Evolutionary conservation across 2,888 invertebrate species (phyloP), one percentile per base, ranked within the genome.

Genomic region (Stratiomys singularior): DNA sequence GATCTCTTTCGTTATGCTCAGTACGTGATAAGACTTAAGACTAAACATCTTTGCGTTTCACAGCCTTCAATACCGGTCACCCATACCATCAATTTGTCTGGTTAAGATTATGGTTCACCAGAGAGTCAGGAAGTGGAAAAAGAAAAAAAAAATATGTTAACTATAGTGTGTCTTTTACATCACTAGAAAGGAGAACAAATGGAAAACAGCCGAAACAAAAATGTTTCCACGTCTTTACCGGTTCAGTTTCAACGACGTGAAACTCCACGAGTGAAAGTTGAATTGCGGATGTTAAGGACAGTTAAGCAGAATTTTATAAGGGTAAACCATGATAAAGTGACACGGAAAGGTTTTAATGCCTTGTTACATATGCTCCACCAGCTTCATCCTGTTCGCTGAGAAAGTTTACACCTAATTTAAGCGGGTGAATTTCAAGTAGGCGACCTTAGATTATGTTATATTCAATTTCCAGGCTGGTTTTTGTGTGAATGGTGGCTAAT

Each of bases 11-110:
- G 71, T 71, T 71, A 71, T 23, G 47, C 27, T 52, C 15, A 52
- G 71, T 23, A 71, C 71, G 71, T 71, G 71, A 71, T 71, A 71
- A 71, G 71, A 71, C 52, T 71, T 37, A 52, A 13, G 47, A 28
- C 64, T 28, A 64, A 64, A 4, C 58, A 25, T 9, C 23, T 13
- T 23, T 21, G 25, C 4, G 21, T 5, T 60, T 37, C 37, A 37
- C 9, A 37, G 5, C 37, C 37, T 3, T 37, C 37, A 37, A 9
- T 37, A 9, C 37, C 37, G 9, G 3, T 37, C 37, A 37, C 37
- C 37, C 37, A 37, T 37, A 64, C 64, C 23, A 15, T 28, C 28
- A 30, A n/a, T 64, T 18, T 13, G 9, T 7, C 64, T 64, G 27
- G 28, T 18, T 64, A 28, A 23, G 64, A 64, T 28, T 28, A 52